Evolutionary conservation across 2,888 invertebrate species (phyloP), one percentile per base, ranked within the genome.

Genomic region (Ectobius pallidus): DNA sequence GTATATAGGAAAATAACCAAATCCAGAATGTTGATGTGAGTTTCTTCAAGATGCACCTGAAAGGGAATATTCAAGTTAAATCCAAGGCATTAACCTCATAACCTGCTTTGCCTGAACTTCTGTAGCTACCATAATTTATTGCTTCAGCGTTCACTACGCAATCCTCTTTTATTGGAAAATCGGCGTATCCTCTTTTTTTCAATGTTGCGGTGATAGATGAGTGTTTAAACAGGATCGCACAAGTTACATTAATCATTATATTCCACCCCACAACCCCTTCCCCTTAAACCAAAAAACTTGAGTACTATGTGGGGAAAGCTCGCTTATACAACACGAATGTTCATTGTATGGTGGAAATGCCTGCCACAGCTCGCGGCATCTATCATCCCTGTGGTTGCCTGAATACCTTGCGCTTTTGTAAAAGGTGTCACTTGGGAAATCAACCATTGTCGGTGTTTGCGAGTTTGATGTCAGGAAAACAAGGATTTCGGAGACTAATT

Each of bases 201-300:
- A 58, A 27, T 58, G 58, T 32, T 30, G 58, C 30, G 6, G 58
- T 58, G 58, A 58, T 58, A 58, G 58, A 58, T 58, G 58, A 30
- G 58, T 30, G 58, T 58, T 58, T 58, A 58, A 58, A 58, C 58
- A 58, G 3, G 58, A 58, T 27, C 30, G 58, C 27, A 58, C 58
- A 25, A 58, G 58, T 58, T 58, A 32, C 58, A 58, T 58, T 58
- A 58, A 58, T 58, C 58, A 58, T 58, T 58, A 58, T 58, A 30
- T 32, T 30, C 30, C 58, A 7, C 58, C n/a, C 6, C 34, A 6
- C 6, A 34, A 34, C 34, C 34, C 34, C 11, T 34, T 34, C 7
- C 34, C 34, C 6, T 11, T 7, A 34, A 34, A 58, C 58, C 58
- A 30, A 30, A 58, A 58, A 58, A 58, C 58, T 58, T 58, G 52